These are phyloP conservation scores for Xenentodon cancila DNA, from an alignment of 2,797 vertebrate genomes.

Conservation along the genomic window DNA sequence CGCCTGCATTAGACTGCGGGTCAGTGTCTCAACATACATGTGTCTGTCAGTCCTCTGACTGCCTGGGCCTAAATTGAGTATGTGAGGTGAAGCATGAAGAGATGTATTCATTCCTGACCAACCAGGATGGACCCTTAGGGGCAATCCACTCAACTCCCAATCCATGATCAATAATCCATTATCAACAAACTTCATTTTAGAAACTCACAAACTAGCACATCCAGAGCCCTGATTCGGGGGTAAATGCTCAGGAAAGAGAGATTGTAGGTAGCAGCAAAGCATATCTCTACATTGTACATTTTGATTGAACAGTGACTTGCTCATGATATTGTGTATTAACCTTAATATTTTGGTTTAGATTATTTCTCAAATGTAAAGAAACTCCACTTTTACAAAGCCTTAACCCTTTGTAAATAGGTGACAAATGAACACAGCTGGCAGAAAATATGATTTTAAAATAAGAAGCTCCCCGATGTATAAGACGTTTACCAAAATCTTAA, in stretches of 20 bases:
- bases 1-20: constrained; percentile 67
- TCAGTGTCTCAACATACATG: constrained; percentile 67
- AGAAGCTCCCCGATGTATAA: constrained; percentile 3
- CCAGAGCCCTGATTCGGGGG: constrained; percentile 29
- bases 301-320: neutral
- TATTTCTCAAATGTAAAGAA: neutral
- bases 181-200: constrained; percentile 90
- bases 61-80: constrained; percentile 80
- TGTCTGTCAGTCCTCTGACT: constrained; percentile 62
- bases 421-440: constrained; percentile 8
- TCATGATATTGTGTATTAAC: neutral
- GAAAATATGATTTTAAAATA: constrained; percentile 4
- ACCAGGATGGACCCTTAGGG: constrained; percentile 87
- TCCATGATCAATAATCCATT: constrained; percentile 97
- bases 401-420: neutral
- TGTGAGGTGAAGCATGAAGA: constrained; percentile 86
- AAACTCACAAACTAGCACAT: constrained; percentile 57
- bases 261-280: too few species aligned
- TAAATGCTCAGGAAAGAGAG: constrained; percentile 12
- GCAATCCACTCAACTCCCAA: constrained; percentile 77
- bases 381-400: neutral
- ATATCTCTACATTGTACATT: constrained; percentile 5
- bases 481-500: constrained; percentile 16
- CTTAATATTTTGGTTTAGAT: neutral
- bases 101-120: constrained; percentile 89